Conservation (phyloP, 37 sponge, comb jelly and placozoan genomes). For the Sycon ciliatum region DNA sequence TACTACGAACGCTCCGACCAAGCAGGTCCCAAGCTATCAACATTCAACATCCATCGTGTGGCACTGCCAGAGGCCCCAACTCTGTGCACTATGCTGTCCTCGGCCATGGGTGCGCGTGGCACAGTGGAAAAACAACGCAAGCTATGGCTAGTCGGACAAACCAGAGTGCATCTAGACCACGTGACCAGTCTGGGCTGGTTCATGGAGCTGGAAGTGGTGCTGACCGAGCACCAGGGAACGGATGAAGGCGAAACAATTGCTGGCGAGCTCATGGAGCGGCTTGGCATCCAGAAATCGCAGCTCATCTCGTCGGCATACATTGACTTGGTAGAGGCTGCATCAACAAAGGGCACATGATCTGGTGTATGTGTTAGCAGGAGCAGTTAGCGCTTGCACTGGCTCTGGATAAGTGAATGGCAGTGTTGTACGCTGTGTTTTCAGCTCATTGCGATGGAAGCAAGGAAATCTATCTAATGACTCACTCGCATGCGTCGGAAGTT, state of each 20-base stretch:
- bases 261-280: not conserved
- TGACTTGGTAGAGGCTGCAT: slow-evolving; percentile 1
- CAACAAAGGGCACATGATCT: not conserved
- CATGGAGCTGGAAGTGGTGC: slow-evolving; percentile 18
- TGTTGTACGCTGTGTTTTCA: no score
- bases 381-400: no score
- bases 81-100: not conserved
- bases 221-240: not conserved
- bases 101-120: not conserved
- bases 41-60: not conserved
- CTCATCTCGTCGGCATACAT: slow-evolving; percentile 11
- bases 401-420: no score
- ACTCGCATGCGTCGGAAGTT: no score
- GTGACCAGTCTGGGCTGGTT: not conserved
- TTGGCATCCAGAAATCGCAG: not conserved
- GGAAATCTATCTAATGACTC: no score
- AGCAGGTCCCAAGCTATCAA: slow-evolving; percentile 11
- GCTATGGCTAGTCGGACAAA: slow-evolving; percentile 15
- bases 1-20: slow-evolving; percentile 10
- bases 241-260: slow-evolving; percentile 14
- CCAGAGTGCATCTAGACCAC: slow-evolving; percentile 2
- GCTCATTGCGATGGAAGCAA: no score
- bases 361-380: no score
- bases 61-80: not conserved
- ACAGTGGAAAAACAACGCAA: not conserved